phyloP scores from a whole-genome alignment of 2,113 vertebrate species.

The Acrocephalus kingi region DNA sequence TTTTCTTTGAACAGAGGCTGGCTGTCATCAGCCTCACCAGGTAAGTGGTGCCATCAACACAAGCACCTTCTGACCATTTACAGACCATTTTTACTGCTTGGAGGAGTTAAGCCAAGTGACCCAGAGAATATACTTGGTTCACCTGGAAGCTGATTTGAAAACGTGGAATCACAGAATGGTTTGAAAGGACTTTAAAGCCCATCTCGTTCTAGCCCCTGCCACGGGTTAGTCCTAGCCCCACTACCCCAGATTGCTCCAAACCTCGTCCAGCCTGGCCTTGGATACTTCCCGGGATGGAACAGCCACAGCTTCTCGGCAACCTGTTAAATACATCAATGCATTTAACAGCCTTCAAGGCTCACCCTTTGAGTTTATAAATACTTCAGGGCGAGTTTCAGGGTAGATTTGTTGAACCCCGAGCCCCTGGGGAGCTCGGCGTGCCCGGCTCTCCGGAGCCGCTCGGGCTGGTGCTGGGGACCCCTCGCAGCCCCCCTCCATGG shows the following conservation, averaged over 20 bases:
- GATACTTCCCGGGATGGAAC: neutral
- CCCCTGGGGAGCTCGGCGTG: neutral
- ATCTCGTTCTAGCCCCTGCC: neutral
- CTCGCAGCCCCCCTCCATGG: neutral
- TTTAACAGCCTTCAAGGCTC: neutral
- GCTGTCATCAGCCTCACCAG: neutral
- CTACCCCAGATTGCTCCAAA: fast-evolving
- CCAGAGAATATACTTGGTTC: neutral
- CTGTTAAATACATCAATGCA: neutral
- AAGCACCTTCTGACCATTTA: neutral
- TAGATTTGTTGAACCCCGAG: neutral
- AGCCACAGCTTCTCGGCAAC: neutral
- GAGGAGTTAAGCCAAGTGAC: neutral
- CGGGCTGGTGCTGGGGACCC: neutral
- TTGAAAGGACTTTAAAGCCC: neutral
- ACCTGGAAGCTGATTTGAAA: neutral
- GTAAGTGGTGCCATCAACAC: neutral
- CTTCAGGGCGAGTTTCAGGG: neutral
- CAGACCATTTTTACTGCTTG: neutral
- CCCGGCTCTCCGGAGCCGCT: neutral
- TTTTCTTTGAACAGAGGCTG: neutral
- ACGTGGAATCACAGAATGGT: neutral
- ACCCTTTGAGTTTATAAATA: neutral
- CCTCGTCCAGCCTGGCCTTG: fast-evolving
- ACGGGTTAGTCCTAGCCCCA: neutral